These are phyloP conservation scores for Rhamphomyia laevipes DNA, from an alignment of 2,888 invertebrate genomes.

Conservation along the genomic window DNA sequence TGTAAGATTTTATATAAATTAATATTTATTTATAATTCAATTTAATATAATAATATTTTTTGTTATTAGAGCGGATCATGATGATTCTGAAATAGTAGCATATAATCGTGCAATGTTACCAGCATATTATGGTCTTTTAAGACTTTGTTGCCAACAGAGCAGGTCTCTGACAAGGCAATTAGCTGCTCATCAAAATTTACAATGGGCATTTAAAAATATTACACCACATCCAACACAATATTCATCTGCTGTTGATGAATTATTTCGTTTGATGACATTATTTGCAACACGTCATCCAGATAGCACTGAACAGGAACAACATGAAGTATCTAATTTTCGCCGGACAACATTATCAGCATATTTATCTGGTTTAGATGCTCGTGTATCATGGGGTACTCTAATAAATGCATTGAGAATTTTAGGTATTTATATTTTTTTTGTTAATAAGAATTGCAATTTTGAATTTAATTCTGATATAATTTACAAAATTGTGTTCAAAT, in stretches of 20 bases:
- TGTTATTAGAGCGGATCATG: conserved; percentile 74
- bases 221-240: conserved; percentile 93
- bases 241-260: conserved; percentile 81
- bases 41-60: not conserved
- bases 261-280: conserved; percentile 80
- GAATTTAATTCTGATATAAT: no score
- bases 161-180: conserved; percentile 73
- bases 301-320: conserved; percentile 59
- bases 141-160: conserved; percentile 84
- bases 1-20: conserved; percentile 51
- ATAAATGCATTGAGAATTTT: conserved; percentile 81
- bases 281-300: conserved; percentile 77
- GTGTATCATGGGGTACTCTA: conserved; percentile 88
- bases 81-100: conserved; percentile 88
- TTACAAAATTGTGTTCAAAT: no score
- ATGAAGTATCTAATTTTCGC: conserved; percentile 76
- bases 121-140: conserved; percentile 78
- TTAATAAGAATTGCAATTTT: no score
- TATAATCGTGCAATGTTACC: conserved; percentile 92
- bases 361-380: conserved; percentile 75
- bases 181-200: conserved; percentile 87
- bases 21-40: no score
- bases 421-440: conserved; percentile 24
- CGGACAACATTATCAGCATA: conserved; percentile 79
- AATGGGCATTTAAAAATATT: conserved; percentile 95